A percentile compares a stretch with the other conserved stretches of the same genome.
phyloP scores from a whole-genome alignment of 2,797 vertebrate genomes.

The Sebastes cheni region DNA sequence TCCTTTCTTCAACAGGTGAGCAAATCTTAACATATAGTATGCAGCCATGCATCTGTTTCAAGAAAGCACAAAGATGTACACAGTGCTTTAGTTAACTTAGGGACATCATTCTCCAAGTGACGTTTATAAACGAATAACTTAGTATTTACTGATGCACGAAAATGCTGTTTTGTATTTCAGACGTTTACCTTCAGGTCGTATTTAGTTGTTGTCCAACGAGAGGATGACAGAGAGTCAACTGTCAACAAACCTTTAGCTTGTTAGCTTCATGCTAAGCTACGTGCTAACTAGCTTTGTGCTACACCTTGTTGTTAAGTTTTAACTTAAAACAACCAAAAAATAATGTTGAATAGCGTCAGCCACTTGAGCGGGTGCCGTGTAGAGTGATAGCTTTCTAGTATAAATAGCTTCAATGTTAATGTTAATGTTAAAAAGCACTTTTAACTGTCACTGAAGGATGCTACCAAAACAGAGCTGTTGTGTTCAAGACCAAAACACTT shows the following conservation, averaged over 20 bases:
- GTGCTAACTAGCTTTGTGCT: constrained; percentile 34
- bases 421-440: neutral
- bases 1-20: constrained; percentile 45
- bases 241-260: neutral
- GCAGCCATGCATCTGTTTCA: constrained; percentile 52
- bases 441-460: neutral
- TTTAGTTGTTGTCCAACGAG: neutral
- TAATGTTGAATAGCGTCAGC: neutral
- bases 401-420: neutral
- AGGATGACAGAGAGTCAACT: neutral
- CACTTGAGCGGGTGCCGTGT: neutral
- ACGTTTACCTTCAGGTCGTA: neutral
- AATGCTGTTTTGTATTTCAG: neutral
- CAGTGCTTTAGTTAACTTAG: neutral
- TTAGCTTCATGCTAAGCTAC: constrained; percentile 11
- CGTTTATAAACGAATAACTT: neutral
- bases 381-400: neutral
- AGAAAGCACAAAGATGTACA: neutral
- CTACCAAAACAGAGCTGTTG: neutral
- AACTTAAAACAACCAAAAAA: neutral
- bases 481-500: constrained; percentile 4
- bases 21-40: constrained; percentile 30
- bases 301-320: neutral
- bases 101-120: neutral
- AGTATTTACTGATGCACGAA: neutral